A percentile compares a stretch with the other conserved stretches of the same genome.
Evolutionary conservation across 2,888 invertebrate genomes (phyloP).

Genomic region (Pyrocoelia pectoralis): DNA sequence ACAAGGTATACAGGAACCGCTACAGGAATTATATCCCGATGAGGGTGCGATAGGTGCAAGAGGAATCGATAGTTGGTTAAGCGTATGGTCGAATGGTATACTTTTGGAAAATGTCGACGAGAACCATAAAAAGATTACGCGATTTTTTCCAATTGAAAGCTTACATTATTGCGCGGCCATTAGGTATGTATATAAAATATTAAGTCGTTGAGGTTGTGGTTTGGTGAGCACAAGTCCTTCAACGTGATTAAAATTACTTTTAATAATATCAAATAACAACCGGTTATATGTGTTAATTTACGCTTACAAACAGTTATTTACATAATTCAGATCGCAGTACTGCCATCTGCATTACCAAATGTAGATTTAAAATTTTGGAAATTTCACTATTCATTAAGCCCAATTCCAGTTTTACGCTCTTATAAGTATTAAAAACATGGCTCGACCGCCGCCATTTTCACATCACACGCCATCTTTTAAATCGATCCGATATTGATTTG

Average conservation of each 20-base stretch:
- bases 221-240: conserved; percentile 5
- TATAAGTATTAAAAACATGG: too few species aligned
- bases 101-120: conserved; percentile 96
- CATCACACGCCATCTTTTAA: too few species aligned
- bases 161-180: conserved; percentile 97
- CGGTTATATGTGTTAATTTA: background rate
- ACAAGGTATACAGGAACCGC: conserved; percentile 96
- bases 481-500: too few species aligned
- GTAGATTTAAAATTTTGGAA: too few species aligned
- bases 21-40: conserved; percentile 94
- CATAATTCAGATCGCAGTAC: background rate
- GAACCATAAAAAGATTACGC: conserved; percentile 90
- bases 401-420: too few species aligned
- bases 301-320: background rate
- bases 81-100: conserved; percentile 97
- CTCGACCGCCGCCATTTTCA: too few species aligned
- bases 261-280: background rate
- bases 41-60: conserved; percentile 88
- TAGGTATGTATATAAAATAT: conserved; percentile 67
- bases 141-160: conserved; percentile 95
- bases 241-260: conserved; percentile 1
- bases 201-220: too few species aligned
- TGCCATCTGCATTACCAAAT: too few species aligned
- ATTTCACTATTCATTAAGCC: too few species aligned
- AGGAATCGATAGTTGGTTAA: conserved; percentile 95